phyloP scores from a whole-genome alignment of 2,113 vertebrate species.

The Rallus limicola region DNA sequence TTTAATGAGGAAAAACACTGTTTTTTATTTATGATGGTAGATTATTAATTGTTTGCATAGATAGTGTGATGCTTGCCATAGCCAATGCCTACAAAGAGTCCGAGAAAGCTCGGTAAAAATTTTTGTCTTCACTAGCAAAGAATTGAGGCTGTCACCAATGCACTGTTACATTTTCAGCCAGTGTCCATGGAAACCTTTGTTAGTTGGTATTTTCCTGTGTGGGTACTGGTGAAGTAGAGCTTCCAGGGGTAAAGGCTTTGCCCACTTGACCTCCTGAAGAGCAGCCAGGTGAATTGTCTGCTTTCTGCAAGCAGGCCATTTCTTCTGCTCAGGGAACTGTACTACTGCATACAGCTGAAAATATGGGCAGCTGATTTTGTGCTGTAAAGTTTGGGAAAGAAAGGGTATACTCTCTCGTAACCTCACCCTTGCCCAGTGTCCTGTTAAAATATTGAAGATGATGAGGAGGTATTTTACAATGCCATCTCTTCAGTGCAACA shows the following conservation, averaged over 20 bases:
- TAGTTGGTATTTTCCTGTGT: not conserved
- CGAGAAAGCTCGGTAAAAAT: not conserved
- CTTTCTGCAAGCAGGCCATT: not conserved
- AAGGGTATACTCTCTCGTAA: not conserved
- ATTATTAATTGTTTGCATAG: not conserved
- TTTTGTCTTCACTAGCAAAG: not conserved
- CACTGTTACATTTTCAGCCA: not conserved
- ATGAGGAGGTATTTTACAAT: not conserved
- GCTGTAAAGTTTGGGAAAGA: not conserved
- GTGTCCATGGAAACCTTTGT: conserved; percentile 7
- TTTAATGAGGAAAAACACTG: not conserved
- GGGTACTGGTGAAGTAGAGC: not conserved
- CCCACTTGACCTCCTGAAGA: not conserved
- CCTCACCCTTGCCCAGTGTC: not conserved
- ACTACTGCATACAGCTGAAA: not conserved
- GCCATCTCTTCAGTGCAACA: not conserved
- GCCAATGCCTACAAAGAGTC: not conserved
- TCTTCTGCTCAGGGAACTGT: not conserved
- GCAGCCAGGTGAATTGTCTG: not conserved
- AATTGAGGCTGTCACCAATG: not conserved
- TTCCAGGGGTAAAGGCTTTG: not conserved
- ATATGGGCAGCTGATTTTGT: not conserved
- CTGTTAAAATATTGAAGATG: not conserved
- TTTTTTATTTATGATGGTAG: not conserved
- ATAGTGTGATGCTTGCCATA: not conserved